phyloP scores from a whole-genome alignment of 2,888 invertebrate genomes.

The Cylloceria caligata region DNA sequence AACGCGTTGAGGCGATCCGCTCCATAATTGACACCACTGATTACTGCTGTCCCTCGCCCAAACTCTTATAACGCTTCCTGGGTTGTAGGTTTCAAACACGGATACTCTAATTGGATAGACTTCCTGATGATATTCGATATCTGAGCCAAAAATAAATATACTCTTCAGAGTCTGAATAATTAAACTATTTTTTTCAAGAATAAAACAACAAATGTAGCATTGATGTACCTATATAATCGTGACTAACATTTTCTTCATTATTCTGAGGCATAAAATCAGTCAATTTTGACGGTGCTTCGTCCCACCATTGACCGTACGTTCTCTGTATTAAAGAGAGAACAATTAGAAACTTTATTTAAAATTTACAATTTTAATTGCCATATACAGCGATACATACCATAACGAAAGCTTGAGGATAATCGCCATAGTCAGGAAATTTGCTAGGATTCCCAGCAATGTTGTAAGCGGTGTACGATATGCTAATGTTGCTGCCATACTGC shows the following conservation, averaged over 20 bases:
- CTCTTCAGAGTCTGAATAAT: background rate
- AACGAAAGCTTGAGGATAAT: conserved; percentile 95
- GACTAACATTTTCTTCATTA: conserved; percentile 88
- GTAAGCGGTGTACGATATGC: conserved; percentile 94
- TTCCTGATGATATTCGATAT: conserved; percentile 88
- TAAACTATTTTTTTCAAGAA: background rate
- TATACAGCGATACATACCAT: conserved; percentile 88
- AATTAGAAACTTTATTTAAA: background rate
- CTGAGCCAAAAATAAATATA: conserved; percentile 80
- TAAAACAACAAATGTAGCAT: background rate
- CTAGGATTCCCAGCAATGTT: conserved; percentile 94
- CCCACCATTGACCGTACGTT: conserved; percentile 95
- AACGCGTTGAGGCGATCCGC: conserved; percentile 88
- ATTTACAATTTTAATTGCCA: conserved; percentile 8
- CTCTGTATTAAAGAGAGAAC: conserved; percentile 86
- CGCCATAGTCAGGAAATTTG: conserved; percentile 95
- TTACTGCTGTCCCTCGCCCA: conserved; percentile 88
- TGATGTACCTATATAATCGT: conserved; percentile 91
- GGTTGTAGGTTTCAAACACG: conserved; percentile 94
- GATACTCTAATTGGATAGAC: conserved; percentile 90
- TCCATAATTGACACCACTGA: conserved; percentile 92
- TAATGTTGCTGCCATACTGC: conserved; percentile 95
- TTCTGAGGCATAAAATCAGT: conserved; percentile 91
- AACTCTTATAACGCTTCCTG: conserved; percentile 92
- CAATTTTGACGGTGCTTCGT: conserved; percentile 90